These are phyloP conservation scores for Felis catus DNA, from an alignment of 2,113 vertebrate genomes.

Conservation along the genomic window F.catus_Fca126_mat1.0 CM031421.1:69150501-69151000, in stretches of 20 bases:
- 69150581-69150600: not conserved
- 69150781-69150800: not conserved
- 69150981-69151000: not conserved
- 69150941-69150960: too few species aligned
- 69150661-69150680: not conserved
- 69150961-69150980: not conserved
- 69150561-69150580: conserved; percentile 44
- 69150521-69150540: not conserved
- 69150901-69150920: not conserved
- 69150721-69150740: not conserved
- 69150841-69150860: not conserved
- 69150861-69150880: not conserved
- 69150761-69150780: not conserved
- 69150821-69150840: not conserved
- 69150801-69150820: not conserved
- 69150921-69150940: not conserved
- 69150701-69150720: not conserved
- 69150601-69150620: conserved; percentile 48
- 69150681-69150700: conserved; percentile 2
- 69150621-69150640: conserved; percentile 32
- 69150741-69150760: not conserved
- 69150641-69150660: conserved; percentile 44
- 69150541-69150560: not conserved
- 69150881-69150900: not conserved
- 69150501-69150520: not conserved